Percentiles rank a stretch among this genome's conserved stretches.
Conservation (phyloP, 2,113 vertebrate species). For the Aviceda subcristata region DNA sequence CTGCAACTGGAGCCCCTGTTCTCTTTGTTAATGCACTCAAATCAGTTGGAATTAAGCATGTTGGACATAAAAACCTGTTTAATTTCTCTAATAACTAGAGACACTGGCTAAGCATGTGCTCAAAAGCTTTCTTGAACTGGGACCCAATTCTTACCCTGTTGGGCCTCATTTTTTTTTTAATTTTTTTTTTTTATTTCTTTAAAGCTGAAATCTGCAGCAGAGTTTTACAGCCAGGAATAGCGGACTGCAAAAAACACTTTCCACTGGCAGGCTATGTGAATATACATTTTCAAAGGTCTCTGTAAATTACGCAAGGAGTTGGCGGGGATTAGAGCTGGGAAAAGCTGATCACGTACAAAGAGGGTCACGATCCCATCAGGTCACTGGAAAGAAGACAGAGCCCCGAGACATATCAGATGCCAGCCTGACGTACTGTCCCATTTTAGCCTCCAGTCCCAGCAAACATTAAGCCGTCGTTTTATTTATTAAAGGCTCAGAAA, state of each 20-base stretch:
- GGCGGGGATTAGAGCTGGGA: slow-evolving; percentile 12
- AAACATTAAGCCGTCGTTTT: not conserved
- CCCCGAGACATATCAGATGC: slow-evolving; percentile 9
- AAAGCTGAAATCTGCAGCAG: not conserved
- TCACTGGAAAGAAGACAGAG: slow-evolving; percentile 25
- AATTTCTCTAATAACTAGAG: not conserved
- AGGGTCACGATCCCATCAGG: slow-evolving; percentile 50
- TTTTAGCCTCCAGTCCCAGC: slow-evolving; percentile 14
- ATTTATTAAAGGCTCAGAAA: slow-evolving; percentile 31
- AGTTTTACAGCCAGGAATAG: not conserved
- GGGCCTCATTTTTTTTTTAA: accelerated
- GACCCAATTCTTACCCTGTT: not conserved
- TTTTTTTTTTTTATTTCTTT: not conserved
- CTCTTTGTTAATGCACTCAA: not conserved
- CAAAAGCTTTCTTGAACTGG: not conserved
- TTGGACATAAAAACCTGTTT: not conserved
- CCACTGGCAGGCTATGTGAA: not conserved
- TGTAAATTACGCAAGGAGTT: not conserved
- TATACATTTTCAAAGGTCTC: not conserved
- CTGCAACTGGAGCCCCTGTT: not conserved
- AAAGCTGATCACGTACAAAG: slow-evolving; percentile 45
- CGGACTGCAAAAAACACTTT: not conserved
- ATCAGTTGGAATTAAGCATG: not conserved
- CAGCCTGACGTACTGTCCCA: not conserved
- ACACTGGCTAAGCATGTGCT: not conserved